Percentiles rank a stretch among this genome's conserved stretches.
These are phyloP conservation scores for Pimephales promelas DNA, from an alignment of 2,113 vertebrate species.

Conservation along the genomic window DNA sequence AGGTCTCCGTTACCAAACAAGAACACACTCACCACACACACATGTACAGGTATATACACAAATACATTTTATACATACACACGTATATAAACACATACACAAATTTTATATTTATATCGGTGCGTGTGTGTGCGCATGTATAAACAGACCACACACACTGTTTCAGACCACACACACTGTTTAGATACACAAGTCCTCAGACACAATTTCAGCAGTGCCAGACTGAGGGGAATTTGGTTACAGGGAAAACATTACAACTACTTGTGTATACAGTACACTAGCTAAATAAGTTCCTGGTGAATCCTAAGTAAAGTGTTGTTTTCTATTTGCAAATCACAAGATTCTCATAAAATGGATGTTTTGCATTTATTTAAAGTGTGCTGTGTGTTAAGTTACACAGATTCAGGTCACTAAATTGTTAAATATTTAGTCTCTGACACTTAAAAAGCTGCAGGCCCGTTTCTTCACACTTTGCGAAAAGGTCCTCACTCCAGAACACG, in stretches of 20 bases:
- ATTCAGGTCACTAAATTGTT: neutral
- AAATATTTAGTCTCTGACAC: neutral
- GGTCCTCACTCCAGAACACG: too few relatives aligned
- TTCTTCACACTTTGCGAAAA: constrained; percentile 35
- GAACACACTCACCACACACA: constrained; percentile 15
- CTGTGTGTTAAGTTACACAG: neutral
- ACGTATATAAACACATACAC: too few relatives aligned
- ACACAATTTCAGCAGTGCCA: neutral
- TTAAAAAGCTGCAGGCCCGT: constrained; percentile 20
- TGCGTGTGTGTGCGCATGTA: too few relatives aligned
- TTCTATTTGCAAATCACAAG: neutral
- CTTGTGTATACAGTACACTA: neutral
- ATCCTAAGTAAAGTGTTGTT: neutral
- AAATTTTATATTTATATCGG: too few relatives aligned
- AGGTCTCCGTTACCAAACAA: constrained; percentile 18
- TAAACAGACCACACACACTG: neutral
- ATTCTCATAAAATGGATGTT: neutral
- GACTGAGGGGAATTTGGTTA: neutral
- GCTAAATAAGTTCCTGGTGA: neutral
- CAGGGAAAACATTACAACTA: constrained; percentile 4
- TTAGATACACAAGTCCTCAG: neutral
- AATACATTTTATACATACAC: too few relatives aligned
- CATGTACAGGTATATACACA: neutral
- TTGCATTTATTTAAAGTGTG: neutral
- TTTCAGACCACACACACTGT: neutral